Evolutionary conservation across 1,140 invertebrate species (phyloP), one percentile per base, ranked within the genome.

Genomic region (Aporrectodea caliginosa): DNA sequence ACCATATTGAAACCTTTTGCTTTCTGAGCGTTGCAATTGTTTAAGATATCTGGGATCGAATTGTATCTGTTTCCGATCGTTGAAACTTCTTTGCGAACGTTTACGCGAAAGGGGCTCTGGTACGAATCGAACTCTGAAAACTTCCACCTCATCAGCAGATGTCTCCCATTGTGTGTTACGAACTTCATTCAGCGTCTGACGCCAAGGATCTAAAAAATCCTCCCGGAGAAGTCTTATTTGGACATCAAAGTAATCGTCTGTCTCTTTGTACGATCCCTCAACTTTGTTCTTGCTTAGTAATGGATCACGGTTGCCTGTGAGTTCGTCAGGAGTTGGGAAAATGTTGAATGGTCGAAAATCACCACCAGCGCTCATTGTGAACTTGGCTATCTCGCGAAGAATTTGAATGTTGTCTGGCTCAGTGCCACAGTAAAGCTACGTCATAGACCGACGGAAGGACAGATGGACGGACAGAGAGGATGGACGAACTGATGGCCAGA

Each of bases 161-260:
- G 88, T 88, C 27, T 86, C 81, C 75, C n/a, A n/a, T n/a, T n/a
- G n/a, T n/a, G n/a, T n/a, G n/a, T n/a, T n/a, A n/a, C n/a, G n/a
- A n/a, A n/a, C n/a, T n/a, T n/a, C n/a, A n/a, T n/a, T n/a, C n/a
- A n/a, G n/a, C n/a, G n/a, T n/a, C n/a, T n/a, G n/a, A n/a, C 89
- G 78, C 16, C 90, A 79, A n/a, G 89, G 88, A 22, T 83, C 78
- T 69, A 89, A 78, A 71, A 89, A 88, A 82, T 95, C 94, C 88
- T 95, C 93, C 14, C 92, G 85, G 30, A 95, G 85, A 1, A 94
- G 86, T 16, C 92, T 87, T 83, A 93, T 94, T 82, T 95, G 94
- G 0, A 92, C 90, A 83, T 94, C 93, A 16, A 95, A 85, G 84
- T 95, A 95, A 82, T 94, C 91, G 33, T 93, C 89, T 0, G 91